A percentile compares a stretch with the other conserved stretches of the same genome.
Evolutionary conservation across 2,113 vertebrate species (phyloP).

Genomic region (Candoia aspera): DNA sequence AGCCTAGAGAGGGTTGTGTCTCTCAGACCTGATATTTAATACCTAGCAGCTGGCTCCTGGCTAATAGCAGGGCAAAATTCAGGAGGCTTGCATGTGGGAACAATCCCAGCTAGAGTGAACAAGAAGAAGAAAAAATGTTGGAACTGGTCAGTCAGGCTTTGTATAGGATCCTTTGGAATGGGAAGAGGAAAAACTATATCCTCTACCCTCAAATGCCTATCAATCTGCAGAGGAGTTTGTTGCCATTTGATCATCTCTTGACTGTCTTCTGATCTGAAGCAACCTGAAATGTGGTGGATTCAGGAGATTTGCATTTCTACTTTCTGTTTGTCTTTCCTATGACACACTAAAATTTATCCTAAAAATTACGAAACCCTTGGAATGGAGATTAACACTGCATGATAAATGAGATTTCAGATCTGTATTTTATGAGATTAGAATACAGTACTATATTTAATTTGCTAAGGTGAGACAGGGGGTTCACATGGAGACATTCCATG

Average conservation of each 20-base stretch:
- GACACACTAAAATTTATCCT: too few species aligned
- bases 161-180: too few species aligned
- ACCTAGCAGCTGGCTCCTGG: not conserved
- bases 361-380: not conserved
- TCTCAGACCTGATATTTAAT: not conserved
- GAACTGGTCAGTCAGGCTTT: not conserved
- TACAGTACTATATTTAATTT: not conserved
- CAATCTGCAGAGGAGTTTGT: not conserved
- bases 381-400: not conserved
- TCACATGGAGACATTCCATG: not conserved
- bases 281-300: too few species aligned
- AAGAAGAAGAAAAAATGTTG: not conserved
- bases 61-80: not conserved
- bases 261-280: not conserved
- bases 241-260: not conserved
- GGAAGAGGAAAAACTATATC: not conserved
- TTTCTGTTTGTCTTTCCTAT: too few species aligned
- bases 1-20: too few species aligned
- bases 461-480: not conserved
- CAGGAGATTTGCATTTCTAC: too few species aligned
- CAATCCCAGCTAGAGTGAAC: not conserved
- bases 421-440: not conserved
- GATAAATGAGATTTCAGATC: not conserved
- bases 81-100: not conserved
- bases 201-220: not conserved